Evolutionary conservation across 2,797 vertebrate species (phyloP).

Genomic region (Xerus rutilus): DNA sequence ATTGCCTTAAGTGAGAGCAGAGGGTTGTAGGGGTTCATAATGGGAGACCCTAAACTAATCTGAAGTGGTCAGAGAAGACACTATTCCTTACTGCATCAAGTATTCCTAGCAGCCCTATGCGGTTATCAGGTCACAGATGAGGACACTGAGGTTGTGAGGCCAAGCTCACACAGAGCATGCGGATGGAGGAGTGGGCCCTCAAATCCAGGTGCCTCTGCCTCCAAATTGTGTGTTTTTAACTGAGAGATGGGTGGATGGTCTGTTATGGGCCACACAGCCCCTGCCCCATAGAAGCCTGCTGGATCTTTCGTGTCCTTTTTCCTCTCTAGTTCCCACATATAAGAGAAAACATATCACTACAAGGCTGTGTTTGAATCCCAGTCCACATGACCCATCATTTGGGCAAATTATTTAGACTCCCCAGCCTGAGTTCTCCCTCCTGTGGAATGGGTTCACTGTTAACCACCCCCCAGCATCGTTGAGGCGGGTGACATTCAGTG

Average conservation of each 20-base stretch:
- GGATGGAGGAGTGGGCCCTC: neutral
- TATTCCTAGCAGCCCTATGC: neutral
- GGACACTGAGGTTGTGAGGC: neutral
- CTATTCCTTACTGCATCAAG: rapidly evolving
- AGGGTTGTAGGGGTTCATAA: rapidly evolving
- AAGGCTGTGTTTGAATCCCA: neutral
- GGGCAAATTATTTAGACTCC: neutral
- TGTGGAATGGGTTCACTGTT: neutral
- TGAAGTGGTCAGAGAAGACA: neutral
- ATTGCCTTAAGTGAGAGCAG: neutral
- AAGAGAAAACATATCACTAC: neutral
- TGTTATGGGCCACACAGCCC: too few relatives aligned
- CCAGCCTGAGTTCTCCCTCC: neutral
- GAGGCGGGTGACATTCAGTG: neutral
- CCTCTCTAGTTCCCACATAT: too few relatives aligned
- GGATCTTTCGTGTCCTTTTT: too few relatives aligned
- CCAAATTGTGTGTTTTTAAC: neutral
- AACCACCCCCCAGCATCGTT: neutral
- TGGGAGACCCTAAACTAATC: neutral
- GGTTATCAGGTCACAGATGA: neutral
- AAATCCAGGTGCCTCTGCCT: neutral
- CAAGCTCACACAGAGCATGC: neutral
- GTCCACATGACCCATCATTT: neutral
- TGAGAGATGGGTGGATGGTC: neutral
- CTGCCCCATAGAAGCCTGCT: neutral